These are phyloP conservation scores for Drosophila virilis DNA, from an alignment of 1,140 invertebrate genomes.

Conservation along the genomic window DNA sequence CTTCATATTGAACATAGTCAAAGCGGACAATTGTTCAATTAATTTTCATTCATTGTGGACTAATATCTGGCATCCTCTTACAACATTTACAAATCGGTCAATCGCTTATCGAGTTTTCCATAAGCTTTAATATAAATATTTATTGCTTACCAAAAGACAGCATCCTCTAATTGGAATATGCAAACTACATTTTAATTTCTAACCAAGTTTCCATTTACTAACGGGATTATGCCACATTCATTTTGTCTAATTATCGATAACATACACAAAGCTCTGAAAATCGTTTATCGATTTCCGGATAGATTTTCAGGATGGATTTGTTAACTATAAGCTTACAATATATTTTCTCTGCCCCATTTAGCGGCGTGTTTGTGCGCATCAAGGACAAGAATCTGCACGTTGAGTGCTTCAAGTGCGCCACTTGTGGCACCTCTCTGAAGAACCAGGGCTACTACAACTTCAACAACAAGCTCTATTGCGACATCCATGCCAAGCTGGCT, in stretches of 20 bases:
- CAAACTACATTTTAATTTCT: background rate
- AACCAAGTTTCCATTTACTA: no score
- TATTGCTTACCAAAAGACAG: no score
- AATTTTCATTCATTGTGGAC: no score
- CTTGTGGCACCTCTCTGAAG: conserved; percentile 96
- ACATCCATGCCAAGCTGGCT: conserved; percentile 96
- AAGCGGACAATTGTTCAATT: no score
- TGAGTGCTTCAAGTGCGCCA: conserved; percentile 98
- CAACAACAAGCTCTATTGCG: conserved; percentile 98
- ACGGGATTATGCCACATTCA: background rate
- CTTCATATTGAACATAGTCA: no score
- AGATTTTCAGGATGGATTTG: background rate
- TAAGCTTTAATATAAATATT: no score
- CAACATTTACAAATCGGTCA: background rate
- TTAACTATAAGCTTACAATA: no score
- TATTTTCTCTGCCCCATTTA: conserved; percentile 72
- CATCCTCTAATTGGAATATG: no score
- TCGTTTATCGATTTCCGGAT: background rate
- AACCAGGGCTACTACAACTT: conserved; percentile 98
- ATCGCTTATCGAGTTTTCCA: no score
- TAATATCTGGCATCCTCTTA: no score
- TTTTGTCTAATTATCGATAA: conserved; percentile 4
- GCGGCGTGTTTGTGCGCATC: conserved; percentile 97
- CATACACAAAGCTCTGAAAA: background rate
- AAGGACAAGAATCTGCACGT: conserved; percentile 98